Percentiles rank a stretch among this genome's conserved stretches.
Evolutionary conservation across 2,888 invertebrate genomes (phyloP).

Genomic region (Protonemura montana): DNA sequence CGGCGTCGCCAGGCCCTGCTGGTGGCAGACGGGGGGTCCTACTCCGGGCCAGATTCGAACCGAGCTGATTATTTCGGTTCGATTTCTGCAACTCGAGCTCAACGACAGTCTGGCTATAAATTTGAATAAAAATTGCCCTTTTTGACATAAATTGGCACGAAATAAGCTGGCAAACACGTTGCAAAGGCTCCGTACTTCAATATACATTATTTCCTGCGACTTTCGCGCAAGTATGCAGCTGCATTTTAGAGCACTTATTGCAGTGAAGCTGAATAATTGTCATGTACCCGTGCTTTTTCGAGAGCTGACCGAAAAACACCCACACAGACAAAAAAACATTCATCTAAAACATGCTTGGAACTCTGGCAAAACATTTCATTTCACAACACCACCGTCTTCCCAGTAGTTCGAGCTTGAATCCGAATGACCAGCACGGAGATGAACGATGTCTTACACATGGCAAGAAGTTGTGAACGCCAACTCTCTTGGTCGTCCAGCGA

Average conservation of each 20-base stretch:
- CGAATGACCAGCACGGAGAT: not conserved
- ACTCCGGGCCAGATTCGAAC: not conserved
- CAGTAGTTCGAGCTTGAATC: not conserved
- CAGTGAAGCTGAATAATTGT: not conserved
- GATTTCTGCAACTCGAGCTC: constrained; percentile 5
- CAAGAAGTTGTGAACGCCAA: not conserved
- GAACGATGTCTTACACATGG: not conserved
- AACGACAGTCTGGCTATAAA: not conserved
- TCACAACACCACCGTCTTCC: not conserved
- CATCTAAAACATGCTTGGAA: not conserved
- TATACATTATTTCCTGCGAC: not conserved
- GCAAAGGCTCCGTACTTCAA: not conserved
- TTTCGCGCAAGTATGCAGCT: not conserved
- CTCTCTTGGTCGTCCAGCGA: not conserved
- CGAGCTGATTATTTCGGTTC: not conserved
- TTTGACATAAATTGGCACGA: constrained; percentile 2
- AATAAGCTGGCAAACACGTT: not conserved
- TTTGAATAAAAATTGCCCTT: not conserved
- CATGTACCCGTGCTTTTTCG: not conserved
- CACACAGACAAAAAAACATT: not conserved
- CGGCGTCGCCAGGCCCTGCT: not conserved
- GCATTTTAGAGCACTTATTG: constrained; percentile 7
- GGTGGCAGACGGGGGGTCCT: not conserved
- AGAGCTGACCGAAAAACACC: not conserved
- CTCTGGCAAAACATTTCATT: not conserved